Base-by-base conservation (phyloP, 2,888 invertebrate genomes). In the Philopedon plagiatum region DNA sequence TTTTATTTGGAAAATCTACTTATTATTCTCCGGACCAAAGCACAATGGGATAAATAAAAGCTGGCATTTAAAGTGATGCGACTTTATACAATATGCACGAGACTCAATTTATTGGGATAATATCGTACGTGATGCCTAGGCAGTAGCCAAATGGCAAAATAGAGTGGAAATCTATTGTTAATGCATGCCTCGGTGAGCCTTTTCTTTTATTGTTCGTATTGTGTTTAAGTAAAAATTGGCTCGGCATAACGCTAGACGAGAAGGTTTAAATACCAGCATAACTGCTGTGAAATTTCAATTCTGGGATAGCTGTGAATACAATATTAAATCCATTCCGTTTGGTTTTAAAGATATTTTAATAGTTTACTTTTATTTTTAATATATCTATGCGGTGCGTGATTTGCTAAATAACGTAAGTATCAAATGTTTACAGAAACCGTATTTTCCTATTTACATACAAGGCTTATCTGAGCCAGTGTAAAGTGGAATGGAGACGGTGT, bases 21-120 rank as follows among this genome's bases (percentile, higher is more conserved):
- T 54, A 54, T 54, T 54, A 54, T 54, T 29, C 29, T 7, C n/a
- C 51, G 29, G 51, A 54, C 56, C 29, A 23, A 44, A 65, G 39
- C 54, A 65, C 34, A 54, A 39, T 41, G 65, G 56, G 54, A 56
- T 65, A 54, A 65, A 65, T 65, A 65, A 56, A 65, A 56, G 56
- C 51, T 32, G 56, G 65, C 19, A 65, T 56, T 65, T 65, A 18
- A 41, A 62, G 62, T 39, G 37, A 62, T 62, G 61, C 62, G 61
- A 62, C 68, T 68, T 68, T 61, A 62, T 68, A 49, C 54, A 61
- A 68, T 68, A 68, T 61, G 68, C 51, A 67, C 29, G 67, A 49
- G 49, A 32, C 46, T 32, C 46, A 51, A 60, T 67, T 67, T 60
- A 46, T 67, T 37, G 49, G 60, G 67, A 67, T 67, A 67, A 67